Conservation (phyloP, 1,140 invertebrate genomes). For the Drosophila elegans region DNA sequence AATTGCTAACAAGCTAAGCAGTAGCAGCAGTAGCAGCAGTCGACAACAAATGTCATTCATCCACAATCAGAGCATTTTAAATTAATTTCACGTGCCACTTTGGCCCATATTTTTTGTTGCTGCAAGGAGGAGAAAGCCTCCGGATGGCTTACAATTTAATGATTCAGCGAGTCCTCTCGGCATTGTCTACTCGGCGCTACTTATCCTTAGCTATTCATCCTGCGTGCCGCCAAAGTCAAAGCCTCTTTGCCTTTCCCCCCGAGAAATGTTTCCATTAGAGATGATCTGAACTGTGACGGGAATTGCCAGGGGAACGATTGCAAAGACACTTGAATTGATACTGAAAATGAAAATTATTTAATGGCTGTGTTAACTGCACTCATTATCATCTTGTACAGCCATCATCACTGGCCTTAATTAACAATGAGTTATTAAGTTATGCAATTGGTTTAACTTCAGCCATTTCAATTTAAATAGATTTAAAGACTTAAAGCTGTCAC, state of each 20-base stretch:
- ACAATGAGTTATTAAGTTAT: background rate
- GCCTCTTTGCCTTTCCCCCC: constrained; percentile 3
- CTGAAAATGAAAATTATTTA: background rate
- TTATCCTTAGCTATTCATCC: constrained; percentile 51
- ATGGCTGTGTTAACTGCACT: background rate
- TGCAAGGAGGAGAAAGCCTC: background rate
- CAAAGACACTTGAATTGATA: background rate
- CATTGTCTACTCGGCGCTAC: constrained; percentile 40
- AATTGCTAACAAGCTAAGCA: constrained; percentile 54
- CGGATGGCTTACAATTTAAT: constrained; percentile 41
- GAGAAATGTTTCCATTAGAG: constrained; percentile 35
- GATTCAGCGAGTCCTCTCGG: constrained; percentile 56
- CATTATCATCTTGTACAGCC: background rate
- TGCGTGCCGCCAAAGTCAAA: constrained; percentile 24
- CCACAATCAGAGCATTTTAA: constrained; percentile 63
- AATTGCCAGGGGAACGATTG: background rate
- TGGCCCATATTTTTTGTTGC: constrained; percentile 15
- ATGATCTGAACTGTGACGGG: constrained; percentile 44
- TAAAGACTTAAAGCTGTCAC: background rate
- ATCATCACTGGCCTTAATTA: background rate
- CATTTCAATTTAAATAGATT: background rate
- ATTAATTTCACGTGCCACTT: constrained; percentile 68
- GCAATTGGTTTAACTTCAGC: background rate
- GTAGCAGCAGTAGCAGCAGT: background rate
- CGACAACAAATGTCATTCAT: constrained; percentile 43